Base-by-base conservation (phyloP, 2,888 invertebrate species). In the Cheilosia pagana region DNA sequence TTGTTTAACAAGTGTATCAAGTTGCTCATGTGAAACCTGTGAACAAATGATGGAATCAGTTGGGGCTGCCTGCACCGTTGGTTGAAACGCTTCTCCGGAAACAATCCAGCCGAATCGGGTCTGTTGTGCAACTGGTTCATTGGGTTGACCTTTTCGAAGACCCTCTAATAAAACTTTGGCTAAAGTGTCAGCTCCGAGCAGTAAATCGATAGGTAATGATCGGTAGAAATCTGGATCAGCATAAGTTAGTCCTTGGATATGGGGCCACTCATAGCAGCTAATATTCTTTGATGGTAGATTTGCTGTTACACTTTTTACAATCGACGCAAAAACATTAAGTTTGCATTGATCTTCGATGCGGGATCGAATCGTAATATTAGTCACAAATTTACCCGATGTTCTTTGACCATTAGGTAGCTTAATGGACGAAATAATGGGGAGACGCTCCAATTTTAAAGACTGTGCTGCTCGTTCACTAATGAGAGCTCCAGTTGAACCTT, bases 31-130 rank as follows among this genome's bases (percentile, higher is more conserved):
- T 2, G 43, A 55, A 6, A 68, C 67, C 31, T 68, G 67, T 10
- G 67, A 68, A 55, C 67, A 53, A 28, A 53, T 55, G 0, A 43
- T 53, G 19, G 67, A 41, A 12, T 23, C 25, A 2, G 14, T 14
- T 31, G 8, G 35, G 31, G 43, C n/a, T 28, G 2, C 28, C 3
- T 63, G 43, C n/a, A 14, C 21, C n/a, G 14, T 12, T 41, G 53
- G 25, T 45, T 43, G n/a, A 21, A 52, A 41, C 12, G 52, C 35
- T 50, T 59, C 41, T 5, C 67, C 67, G 4, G 59, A 76, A 6
- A 67, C 19, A 28, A 76, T 57, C 76, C 76, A 76, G 35, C 59
- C 67, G 12, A 76, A 67, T 25, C 39, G 31, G 12, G 65, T 59
- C 16, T 41, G 43, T 21, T 63, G 77, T 25, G 70, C 70, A 16